Conservation (phyloP, 1,140 invertebrate species). For the Anastrepha obliqua region DNA sequence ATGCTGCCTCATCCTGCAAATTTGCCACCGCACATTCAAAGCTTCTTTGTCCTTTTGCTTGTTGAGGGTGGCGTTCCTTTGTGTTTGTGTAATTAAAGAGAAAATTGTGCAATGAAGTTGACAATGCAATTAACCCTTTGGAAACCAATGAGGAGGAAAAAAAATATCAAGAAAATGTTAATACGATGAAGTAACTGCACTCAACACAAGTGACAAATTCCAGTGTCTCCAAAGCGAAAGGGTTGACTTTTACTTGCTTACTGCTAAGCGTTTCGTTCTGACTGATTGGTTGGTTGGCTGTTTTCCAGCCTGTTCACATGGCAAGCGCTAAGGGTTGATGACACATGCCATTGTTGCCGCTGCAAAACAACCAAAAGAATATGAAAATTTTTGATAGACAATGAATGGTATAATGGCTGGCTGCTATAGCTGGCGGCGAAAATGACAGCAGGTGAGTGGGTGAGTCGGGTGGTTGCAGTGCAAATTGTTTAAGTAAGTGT, state of each 20-base stretch:
- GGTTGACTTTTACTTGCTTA: slow-evolving; percentile 21
- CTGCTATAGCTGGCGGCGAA: not conserved
- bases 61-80: not conserved
- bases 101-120: slow-evolving; percentile 52
- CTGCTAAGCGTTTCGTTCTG: not conserved
- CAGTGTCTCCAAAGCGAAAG: slow-evolving; percentile 35
- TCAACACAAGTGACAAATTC: slow-evolving; percentile 8
- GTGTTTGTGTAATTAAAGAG: slow-evolving; percentile 45
- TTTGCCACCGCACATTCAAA: not conserved
- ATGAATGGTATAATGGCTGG: not conserved
- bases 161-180: not conserved
- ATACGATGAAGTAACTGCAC: not conserved
- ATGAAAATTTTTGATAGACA: not conserved
- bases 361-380: not conserved
- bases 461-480: slow-evolving; percentile 1
- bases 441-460: not conserved
- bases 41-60: slow-evolving; percentile 7
- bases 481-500: slow-evolving; percentile 12
- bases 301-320: not conserved
- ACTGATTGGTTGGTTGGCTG: slow-evolving; percentile 19
- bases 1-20: not conserved
- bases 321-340: slow-evolving; percentile 15
- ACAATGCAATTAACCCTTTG: slow-evolving; percentile 44
- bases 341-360: slow-evolving; percentile 5
- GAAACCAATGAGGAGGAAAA: not conserved